phyloP scores from a whole-genome alignment of 2,797 vertebrate genomes.

The Cossypha dichroa region DNA sequence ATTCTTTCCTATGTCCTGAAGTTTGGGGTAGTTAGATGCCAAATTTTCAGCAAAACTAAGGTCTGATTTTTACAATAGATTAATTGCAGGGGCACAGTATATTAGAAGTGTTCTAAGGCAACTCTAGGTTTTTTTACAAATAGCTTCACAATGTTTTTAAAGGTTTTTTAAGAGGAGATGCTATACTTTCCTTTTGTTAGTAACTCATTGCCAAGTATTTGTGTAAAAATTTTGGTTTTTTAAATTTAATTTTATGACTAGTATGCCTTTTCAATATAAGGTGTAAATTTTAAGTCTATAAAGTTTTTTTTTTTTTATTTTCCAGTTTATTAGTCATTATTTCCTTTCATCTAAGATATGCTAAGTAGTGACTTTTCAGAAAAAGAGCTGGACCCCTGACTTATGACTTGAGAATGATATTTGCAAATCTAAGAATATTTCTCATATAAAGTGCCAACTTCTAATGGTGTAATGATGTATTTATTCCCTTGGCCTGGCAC shows the following conservation, averaged over 20 bases:
- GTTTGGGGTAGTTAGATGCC: neutral
- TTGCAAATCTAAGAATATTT: neutral
- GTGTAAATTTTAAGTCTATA: neutral
- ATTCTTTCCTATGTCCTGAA: neutral
- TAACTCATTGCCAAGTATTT: neutral
- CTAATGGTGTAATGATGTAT: neutral
- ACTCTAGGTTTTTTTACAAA: neutral
- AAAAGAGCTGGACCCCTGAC: neutral
- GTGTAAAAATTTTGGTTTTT: neutral
- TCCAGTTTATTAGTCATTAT: neutral
- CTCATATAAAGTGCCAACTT: neutral
- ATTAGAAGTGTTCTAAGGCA: neutral
- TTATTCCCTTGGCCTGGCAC: neutral
- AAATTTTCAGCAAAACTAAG: neutral
- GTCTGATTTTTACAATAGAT: neutral
- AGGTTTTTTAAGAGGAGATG: neutral
- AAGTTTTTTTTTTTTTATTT: neutral
- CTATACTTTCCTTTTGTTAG: neutral
- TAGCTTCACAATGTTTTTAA: rapidly evolving
- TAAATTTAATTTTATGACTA: neutral
- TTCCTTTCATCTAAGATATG: neutral
- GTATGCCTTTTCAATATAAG: neutral
- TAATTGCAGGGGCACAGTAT: neutral
- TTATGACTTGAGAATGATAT: neutral
- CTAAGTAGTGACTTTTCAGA: neutral